Evolutionary conservation across 2,797 vertebrate genomes (phyloP).

Genomic region (Propithecus deckenii): DNA sequence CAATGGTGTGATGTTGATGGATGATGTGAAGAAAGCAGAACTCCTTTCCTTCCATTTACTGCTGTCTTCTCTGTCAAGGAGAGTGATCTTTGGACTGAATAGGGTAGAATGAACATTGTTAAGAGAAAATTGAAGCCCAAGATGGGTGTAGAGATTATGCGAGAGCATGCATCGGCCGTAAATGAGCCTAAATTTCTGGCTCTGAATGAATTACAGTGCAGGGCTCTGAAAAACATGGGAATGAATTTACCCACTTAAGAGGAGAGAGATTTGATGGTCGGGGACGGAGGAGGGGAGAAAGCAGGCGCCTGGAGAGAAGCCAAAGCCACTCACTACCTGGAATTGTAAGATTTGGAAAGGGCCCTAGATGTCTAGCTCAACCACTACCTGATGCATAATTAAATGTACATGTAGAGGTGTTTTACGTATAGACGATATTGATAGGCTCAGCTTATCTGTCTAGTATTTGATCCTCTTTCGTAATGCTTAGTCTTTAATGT

Average conservation of each 20-base stretch:
- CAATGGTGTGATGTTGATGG: conserved; percentile 46
- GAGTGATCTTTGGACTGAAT: conserved; percentile 47
- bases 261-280: neutral
- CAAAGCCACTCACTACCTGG: neutral
- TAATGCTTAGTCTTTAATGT: neutral
- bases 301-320: neutral
- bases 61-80: conserved; percentile 51
- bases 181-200: neutral
- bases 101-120: conserved; percentile 52
- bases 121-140: conserved; percentile 62
- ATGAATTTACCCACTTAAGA: neutral
- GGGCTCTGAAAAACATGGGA: neutral
- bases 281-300: neutral
- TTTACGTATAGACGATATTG: neutral
- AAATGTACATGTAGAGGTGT: neutral
- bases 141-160: conserved; percentile 52
- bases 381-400: neutral
- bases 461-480: neutral
- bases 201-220: neutral
- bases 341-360: neutral
- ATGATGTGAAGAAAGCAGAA: conserved; percentile 31
- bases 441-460: neutral
- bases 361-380: neutral
- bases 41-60: conserved; percentile 19
- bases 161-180: neutral